Evolutionary conservation across 2,888 invertebrate species (phyloP).

Genomic region (Ormyrus pomaceus): DNA sequence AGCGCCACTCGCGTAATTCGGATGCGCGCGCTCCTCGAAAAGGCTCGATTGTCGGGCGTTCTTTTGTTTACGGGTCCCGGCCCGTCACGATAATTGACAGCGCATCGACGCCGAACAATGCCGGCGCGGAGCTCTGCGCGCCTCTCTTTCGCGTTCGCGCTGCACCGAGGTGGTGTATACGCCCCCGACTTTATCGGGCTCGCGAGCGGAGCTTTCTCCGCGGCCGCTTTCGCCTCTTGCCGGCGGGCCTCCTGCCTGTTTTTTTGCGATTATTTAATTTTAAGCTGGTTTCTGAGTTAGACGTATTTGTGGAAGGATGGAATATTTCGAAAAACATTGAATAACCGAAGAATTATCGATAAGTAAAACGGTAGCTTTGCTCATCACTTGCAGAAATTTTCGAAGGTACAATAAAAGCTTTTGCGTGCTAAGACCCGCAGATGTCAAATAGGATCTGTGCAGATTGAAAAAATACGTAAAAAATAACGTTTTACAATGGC

Average conservation of each 20-base stretch:
- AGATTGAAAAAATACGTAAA: no score
- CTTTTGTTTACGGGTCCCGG: constrained; percentile 49
- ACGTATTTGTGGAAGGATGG: no score
- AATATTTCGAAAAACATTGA: no score
- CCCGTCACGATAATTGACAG: constrained; percentile 57
- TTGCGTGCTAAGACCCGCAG: no score
- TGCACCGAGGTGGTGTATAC: constrained; percentile 16
- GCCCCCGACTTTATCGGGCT: constrained; percentile 30
- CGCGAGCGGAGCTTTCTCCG: background rate
- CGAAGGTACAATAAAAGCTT: no score
- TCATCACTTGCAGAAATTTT: no score
- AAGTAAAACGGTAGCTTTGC: no score
- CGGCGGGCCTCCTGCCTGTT: background rate
- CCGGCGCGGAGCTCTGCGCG: background rate
- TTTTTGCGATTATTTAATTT: background rate
- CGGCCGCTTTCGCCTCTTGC: constrained; percentile 12
- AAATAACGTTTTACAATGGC: no score
- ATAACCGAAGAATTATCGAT: no score
- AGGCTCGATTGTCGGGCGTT: constrained; percentile 44
- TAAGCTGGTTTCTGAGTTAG: no score
- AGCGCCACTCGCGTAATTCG: background rate
- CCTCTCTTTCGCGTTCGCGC: constrained; percentile 53
- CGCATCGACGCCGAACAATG: constrained; percentile 57
- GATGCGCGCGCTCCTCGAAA: constrained; percentile 26
- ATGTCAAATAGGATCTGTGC: no score